Base-by-base conservation (phyloP, 1,140 invertebrate genomes). In the Prorops nasuta region DNA sequence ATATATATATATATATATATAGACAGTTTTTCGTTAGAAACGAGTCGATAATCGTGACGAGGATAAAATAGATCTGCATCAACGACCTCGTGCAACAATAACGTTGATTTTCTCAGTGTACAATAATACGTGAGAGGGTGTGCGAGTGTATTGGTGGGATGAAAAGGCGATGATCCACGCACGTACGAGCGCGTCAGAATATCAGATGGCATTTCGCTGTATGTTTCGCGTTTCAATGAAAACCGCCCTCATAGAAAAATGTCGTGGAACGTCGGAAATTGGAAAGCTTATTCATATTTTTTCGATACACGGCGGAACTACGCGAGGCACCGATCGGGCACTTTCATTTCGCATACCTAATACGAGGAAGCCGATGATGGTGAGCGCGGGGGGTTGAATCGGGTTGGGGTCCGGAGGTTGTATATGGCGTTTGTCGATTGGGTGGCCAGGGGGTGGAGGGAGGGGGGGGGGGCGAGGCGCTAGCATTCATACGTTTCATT, bases 231-330 rank as follows among this genome's bases (percentile, higher is more conserved):
- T 72, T 69, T 71, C 66, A 74, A 69, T 73, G 69, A 73, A 66
- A 63, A 63, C 59, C 71, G 59, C 69, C 70, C 69, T 69, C 64
- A 67, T 69, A 68, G 71, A 74, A 73, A 74, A 74, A 76, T 74
- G 73, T 76, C 73, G 74, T 67, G 69, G 63, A 72, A 72, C 72
- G 71, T 72, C 73, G 72, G 72, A 76, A 76, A 76, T 76, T 76
- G 72, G 72, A 76, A 76, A 76, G 71, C 72, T 74, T 74, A 76
- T 76, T 74, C 72, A 76, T 72, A 76, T 72, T 72, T 69, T 71
- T 69, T 71, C 66, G 69, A 74, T 74, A 74, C 57, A 65, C 56
- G 47, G 43, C 38, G 43, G 36, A 50, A 44, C 44, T 45, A 36
- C n/a, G 38, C 2, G 10, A 18, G 12, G 41, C 31, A 31, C n/a